phyloP scores from a whole-genome alignment of 2,797 vertebrate genomes.

The Artibeus lituratus region DNA sequence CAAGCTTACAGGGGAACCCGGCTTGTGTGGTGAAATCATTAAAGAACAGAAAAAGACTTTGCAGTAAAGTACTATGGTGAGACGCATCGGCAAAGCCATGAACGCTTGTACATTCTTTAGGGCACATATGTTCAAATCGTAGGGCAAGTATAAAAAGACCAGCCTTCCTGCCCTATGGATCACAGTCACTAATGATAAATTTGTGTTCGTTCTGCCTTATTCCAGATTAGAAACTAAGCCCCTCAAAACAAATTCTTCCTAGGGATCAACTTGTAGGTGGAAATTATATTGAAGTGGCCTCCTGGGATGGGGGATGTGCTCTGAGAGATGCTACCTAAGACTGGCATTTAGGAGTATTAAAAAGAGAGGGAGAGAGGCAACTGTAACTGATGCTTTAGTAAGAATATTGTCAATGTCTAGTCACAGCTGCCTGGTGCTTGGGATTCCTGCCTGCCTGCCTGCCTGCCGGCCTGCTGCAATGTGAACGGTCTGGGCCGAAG shows the following conservation, averaged over 20 bases:
- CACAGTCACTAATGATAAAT: constrained; percentile 19
- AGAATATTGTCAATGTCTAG: constrained; percentile 60
- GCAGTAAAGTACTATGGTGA: background rate
- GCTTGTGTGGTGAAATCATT: background rate
- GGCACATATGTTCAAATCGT: background rate
- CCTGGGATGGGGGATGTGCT: constrained; percentile 70
- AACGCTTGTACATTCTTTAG: background rate
- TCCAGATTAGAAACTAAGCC: constrained; percentile 56
- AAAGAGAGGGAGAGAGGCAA: background rate
- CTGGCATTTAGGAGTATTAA: constrained; percentile 70
- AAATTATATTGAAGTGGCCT: constrained; percentile 73
- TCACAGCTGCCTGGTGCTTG: constrained; percentile 65
- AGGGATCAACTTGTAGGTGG: constrained; percentile 68
- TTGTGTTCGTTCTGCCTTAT: constrained; percentile 48
- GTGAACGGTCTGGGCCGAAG: constrained; percentile 73
- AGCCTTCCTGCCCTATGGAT: constrained; percentile 9
- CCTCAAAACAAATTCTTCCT: constrained; percentile 59
- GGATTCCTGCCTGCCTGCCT: constrained; percentile 71
- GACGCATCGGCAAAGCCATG: background rate
- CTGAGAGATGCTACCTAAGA: constrained; percentile 73
- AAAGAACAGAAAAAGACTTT: background rate
- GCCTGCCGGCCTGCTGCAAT: constrained; percentile 43
- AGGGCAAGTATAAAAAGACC: background rate
- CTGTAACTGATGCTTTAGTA: constrained; percentile 40
- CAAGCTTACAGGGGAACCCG: background rate